These are phyloP conservation scores for Chloebia gouldiae DNA, from an alignment of 2,113 vertebrate species.

Conservation along the genomic window DNA sequence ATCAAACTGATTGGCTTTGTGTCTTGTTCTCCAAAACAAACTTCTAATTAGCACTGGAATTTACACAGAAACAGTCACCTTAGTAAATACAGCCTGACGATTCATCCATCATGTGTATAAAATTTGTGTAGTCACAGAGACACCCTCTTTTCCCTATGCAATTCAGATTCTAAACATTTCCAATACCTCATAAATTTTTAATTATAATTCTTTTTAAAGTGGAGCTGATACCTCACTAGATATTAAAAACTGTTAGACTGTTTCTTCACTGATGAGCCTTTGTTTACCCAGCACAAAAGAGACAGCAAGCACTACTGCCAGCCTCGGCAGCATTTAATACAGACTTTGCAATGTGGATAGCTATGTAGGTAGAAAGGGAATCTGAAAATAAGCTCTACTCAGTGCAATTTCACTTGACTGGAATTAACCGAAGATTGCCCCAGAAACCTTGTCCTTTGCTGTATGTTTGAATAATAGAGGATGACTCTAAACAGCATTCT, in stretches of 20 bases:
- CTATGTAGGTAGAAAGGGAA: background rate
- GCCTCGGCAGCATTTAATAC: background rate
- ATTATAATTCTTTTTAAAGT: background rate
- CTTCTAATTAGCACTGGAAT: conserved; percentile 42
- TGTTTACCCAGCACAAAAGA: background rate
- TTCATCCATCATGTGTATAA: background rate
- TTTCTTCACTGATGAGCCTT: background rate
- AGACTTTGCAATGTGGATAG: background rate
- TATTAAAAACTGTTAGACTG: background rate
- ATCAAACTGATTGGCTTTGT: conserved; percentile 25
- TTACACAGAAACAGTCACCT: conserved; percentile 45
- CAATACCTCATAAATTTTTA: background rate
- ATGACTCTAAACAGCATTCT: background rate
- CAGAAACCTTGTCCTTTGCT: background rate
- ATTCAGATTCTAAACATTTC: background rate
- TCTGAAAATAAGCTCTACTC: background rate
- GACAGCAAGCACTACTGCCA: background rate
- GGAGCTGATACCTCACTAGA: background rate
- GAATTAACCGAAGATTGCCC: background rate
- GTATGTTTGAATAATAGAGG: background rate
- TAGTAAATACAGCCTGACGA: conserved; percentile 8
- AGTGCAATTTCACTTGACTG: background rate
- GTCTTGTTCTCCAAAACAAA: conserved; percentile 6
- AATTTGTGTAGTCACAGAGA: background rate
- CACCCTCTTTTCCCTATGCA: background rate